These are phyloP conservation scores for Nibea albiflora DNA, from an alignment of 2,113 vertebrate species.

Conservation along the genomic window DNA sequence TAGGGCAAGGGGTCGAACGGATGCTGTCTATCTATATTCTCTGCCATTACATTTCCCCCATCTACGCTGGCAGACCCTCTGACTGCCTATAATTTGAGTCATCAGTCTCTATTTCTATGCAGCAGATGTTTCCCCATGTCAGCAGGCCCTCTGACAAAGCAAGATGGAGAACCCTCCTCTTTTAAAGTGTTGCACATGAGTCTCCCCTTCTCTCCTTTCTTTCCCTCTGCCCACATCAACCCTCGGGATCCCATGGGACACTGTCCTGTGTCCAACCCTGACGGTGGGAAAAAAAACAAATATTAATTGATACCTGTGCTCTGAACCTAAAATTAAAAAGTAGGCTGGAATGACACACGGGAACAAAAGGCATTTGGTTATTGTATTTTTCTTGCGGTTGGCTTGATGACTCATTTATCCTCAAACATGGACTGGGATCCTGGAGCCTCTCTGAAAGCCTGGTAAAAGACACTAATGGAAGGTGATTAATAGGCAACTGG, in stretches of 20 bases:
- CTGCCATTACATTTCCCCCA: conserved; percentile 69
- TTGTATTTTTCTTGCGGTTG: conserved; percentile 53
- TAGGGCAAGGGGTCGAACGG: conserved; percentile 31
- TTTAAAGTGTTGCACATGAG: conserved; percentile 78
- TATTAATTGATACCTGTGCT: conserved; percentile 62
- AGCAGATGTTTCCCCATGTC: conserved; percentile 86
- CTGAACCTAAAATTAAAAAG: conserved; percentile 34
- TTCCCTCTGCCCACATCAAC: conserved; percentile 25
- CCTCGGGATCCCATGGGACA: conserved; percentile 34
- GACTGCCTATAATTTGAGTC: conserved; percentile 81
- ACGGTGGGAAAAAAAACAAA: conserved; percentile 64
- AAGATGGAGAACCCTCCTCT: conserved; percentile 77
- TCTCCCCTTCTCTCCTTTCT: conserved; percentile 60
- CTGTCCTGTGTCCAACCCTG: conserved; percentile 25
- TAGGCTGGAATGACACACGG: conserved; percentile 32
- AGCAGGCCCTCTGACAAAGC: conserved; percentile 75
- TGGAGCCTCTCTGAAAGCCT: conserved; percentile 57
- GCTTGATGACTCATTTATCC: conserved; percentile 68
- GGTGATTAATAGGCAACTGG: conserved; percentile 75
- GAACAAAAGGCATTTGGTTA: conserved; percentile 59
- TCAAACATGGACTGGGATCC: conserved; percentile 60
- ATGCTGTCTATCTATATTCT: conserved; percentile 61
- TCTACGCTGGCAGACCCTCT: conserved; percentile 72
- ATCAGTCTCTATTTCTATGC: conserved; percentile 84
- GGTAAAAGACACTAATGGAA: conserved; percentile 72